Evolutionary conservation across 2,888 invertebrate species (phyloP), one percentile per base, ranked within the genome.

Genomic region (Drosophila greeni): DNA sequence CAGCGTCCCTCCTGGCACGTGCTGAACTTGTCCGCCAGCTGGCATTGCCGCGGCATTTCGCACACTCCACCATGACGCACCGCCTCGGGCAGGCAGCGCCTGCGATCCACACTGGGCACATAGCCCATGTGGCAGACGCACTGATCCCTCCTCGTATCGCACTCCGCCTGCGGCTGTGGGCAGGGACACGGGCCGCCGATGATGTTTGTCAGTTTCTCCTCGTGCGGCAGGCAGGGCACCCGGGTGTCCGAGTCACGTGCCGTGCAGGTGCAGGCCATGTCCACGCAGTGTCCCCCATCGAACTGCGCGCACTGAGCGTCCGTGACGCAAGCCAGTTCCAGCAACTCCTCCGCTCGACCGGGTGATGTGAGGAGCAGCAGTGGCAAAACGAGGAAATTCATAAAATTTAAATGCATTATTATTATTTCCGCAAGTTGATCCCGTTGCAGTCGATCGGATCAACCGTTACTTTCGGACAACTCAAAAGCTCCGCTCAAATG

Each of bases 121-220:
- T 72, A 75, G 18, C 64, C 55, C 5, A 18, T 31, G 26, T 60
- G 42, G 40, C 88, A 88, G 64, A 74, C 82, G 60, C 88, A 88
- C 49, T 83, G 75, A 8, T 85, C 54, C 45, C 72, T 47, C 16
- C 55, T 5, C 3, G 5, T 6, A 47, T 84, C 72, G 72, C 88
- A 88, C 48, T 76, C 74, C 18, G 87, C 59, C 64, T 85, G 31
- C 4, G 71, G 70, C 55, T 77, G 77, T 8, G 14, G 53, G 51
- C 88, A 88, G 9, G 85, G 85, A 55, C 88, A 88, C 5, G 78
- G 70, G 4, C 88, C 87, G 9, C 86, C 86, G 43, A 88, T 81
- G 18, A 87, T 75, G 60, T 88, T 88, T 53, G 66, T 87, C 49
- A 81, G 18, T 45, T 78, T 85, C 9, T 49, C 47, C 24, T 78